phyloP scores from a whole-genome alignment of 2,797 vertebrate species.

The Premnoplex brunnescens region DNA sequence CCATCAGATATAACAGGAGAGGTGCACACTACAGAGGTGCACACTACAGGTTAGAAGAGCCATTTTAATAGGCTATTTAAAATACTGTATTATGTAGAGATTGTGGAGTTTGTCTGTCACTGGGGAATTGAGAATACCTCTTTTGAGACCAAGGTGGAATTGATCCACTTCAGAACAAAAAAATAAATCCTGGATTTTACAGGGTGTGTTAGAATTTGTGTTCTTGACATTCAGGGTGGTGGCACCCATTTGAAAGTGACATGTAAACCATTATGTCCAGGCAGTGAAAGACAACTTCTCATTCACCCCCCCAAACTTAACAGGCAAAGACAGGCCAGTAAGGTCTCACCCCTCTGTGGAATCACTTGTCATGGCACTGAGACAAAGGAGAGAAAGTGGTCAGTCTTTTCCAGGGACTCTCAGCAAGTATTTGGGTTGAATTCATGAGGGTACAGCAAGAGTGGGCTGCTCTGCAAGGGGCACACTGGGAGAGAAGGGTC shows the following conservation, averaged over 20 bases:
- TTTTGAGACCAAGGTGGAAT: background rate
- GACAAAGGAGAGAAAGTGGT: background rate
- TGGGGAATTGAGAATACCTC: background rate
- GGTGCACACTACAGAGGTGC: background rate
- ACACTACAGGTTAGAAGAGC: background rate
- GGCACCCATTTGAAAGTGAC: background rate
- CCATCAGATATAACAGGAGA: background rate
- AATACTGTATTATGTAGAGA: background rate
- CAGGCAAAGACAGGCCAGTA: background rate
- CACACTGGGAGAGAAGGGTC: background rate
- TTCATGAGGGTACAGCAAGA: background rate
- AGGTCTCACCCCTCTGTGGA: background rate
- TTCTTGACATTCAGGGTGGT: background rate
- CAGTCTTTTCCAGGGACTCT: background rate
- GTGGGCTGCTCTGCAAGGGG: background rate
- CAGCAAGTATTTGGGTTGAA: background rate
- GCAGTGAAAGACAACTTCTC: background rate
- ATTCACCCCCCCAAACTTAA: background rate
- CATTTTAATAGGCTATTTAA: background rate
- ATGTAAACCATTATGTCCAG: background rate
- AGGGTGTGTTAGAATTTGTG: background rate
- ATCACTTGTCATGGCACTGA: background rate
- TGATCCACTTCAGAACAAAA: background rate
- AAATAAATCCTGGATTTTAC: background rate
- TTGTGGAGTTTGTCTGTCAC: background rate